Percentiles rank a stretch among this genome's conserved stretches.
These are phyloP conservation scores for Enteromius treurensis DNA, from an alignment of 2,797 vertebrate genomes.

Conservation along the genomic window DNA sequence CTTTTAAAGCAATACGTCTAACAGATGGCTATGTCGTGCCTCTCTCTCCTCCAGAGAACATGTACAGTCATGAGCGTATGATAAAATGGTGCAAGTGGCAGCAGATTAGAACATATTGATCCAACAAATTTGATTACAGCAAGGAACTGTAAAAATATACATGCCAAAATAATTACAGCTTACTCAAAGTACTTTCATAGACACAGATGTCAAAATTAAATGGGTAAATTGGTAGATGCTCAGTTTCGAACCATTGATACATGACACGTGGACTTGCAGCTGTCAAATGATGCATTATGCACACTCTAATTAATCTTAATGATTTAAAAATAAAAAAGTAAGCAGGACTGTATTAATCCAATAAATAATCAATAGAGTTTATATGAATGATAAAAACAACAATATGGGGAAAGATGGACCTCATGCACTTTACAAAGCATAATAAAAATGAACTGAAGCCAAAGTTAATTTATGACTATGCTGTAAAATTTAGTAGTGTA, in stretches of 20 bases:
- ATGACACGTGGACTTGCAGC: not conserved
- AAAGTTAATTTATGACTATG: not conserved
- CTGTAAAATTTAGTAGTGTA: not conserved
- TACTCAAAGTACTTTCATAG: not conserved
- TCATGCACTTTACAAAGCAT: not conserved
- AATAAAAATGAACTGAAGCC: not conserved
- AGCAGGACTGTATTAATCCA: not conserved
- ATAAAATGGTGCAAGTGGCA: slow-evolving; percentile 25
- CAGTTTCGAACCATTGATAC: not conserved
- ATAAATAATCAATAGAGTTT: not conserved
- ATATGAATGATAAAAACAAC: not conserved
- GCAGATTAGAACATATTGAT: slow-evolving; percentile 39
- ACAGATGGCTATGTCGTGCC: slow-evolving; percentile 42
- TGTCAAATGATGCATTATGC: slow-evolving; percentile 13
- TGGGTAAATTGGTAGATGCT: not conserved
- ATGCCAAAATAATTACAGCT: slow-evolving; percentile 12
- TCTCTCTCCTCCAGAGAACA: slow-evolving; percentile 29
- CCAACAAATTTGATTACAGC: slow-evolving; percentile 33
- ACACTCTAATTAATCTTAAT: not conserved
- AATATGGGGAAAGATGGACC: not conserved
- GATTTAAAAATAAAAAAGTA: slow-evolving; percentile 2
- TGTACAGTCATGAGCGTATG: slow-evolving; percentile 22
- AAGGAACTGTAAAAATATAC: not conserved
- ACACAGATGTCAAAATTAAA: slow-evolving; percentile 22
- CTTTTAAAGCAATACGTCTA: slow-evolving; percentile 32